Percentiles rank a stretch among this genome's conserved stretches.
These are phyloP conservation scores for Neosilurus hyrtlii DNA, from an alignment of 2,797 vertebrate species.

Conservation along the genomic window DNA sequence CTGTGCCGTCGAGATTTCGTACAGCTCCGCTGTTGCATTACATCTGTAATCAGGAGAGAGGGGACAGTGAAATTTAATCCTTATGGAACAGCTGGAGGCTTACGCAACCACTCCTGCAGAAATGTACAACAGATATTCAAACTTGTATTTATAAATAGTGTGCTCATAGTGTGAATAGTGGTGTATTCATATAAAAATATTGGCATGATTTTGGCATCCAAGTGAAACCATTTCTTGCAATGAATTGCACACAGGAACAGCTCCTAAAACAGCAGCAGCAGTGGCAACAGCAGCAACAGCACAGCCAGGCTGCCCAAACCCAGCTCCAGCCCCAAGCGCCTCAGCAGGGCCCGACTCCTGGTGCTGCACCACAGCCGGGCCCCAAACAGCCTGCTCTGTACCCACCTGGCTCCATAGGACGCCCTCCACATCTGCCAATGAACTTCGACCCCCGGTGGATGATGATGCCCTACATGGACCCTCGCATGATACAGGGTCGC, in stretches of 20 bases:
- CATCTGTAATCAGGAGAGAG: neutral
- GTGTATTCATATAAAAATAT: neutral
- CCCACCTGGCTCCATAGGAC: constrained; percentile 80
- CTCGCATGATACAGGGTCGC: constrained; percentile 88
- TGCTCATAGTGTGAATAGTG: neutral
- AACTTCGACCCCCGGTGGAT: constrained; percentile 95
- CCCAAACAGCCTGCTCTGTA: constrained; percentile 78
- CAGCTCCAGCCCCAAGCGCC: constrained; percentile 72
- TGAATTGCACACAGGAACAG: constrained; percentile 68
- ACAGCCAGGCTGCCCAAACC: constrained; percentile 74
- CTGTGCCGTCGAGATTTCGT: neutral
- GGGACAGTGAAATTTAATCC: neutral
- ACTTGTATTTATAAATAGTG: neutral
- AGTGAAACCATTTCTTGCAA: neutral
- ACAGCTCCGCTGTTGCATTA: neutral
- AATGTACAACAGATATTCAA: neutral
- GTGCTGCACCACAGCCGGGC: constrained; percentile 68
- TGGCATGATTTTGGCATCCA: neutral
- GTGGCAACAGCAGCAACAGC: constrained; percentile 76
- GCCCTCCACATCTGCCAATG: constrained; percentile 84
- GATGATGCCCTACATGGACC: constrained; percentile 93
- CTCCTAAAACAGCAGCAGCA: constrained; percentile 76
- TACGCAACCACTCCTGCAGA: neutral
- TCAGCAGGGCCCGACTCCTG: constrained; percentile 72
- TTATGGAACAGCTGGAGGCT: neutral